phyloP scores from a whole-genome alignment of 2,797 vertebrate genomes.

The Nothura maculosa region DNA sequence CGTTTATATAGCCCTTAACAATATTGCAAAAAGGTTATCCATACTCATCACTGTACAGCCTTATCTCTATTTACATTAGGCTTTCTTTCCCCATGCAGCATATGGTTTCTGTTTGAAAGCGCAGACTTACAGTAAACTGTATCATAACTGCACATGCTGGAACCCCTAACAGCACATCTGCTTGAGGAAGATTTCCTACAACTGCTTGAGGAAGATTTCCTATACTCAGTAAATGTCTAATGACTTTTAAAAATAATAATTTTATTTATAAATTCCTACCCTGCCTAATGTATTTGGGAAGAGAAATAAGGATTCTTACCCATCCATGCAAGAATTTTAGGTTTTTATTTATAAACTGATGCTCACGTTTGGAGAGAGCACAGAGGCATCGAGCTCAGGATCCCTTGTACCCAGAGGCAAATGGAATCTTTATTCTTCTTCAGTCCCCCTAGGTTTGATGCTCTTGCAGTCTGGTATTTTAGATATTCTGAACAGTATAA shows the following conservation, averaged over 20 bases:
- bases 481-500: neutral
- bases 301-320: neutral
- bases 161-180: neutral
- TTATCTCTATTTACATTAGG: conserved; percentile 49
- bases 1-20: conserved; percentile 13
- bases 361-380: neutral
- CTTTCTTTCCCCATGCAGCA: conserved; percentile 41
- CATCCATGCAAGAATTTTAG: neutral
- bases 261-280: neutral
- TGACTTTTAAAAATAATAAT: neutral
- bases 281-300: neutral
- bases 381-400: neutral
- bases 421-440: neutral
- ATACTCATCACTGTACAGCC: neutral
- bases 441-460: neutral
- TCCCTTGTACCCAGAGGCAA: neutral
- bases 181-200: neutral
- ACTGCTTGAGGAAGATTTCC: conserved; percentile 30
- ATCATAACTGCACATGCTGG: conserved; percentile 22
- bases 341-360: neutral
- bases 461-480: neutral
- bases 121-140: conserved; percentile 44
- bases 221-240: neutral
- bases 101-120: conserved; percentile 61
- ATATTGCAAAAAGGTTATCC: conserved; percentile 10